Base-by-base conservation (phyloP, 2,113 vertebrate species). In the Calidris pygmaea region DNA sequence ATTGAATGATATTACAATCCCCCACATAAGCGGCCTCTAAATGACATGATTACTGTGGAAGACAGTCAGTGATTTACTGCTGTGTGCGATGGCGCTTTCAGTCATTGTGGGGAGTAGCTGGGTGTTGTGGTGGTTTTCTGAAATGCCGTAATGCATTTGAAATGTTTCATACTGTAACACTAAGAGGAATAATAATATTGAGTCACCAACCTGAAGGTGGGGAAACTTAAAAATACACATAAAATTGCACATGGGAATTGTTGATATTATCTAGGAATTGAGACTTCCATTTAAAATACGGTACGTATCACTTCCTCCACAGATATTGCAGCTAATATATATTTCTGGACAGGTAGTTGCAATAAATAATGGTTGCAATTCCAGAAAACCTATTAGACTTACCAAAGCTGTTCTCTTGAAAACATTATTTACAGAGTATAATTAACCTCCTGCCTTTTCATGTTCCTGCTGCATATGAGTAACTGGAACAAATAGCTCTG, bases 391-490 rank as follows among this genome's bases (percentile, higher is more conserved):
- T 88, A 30, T 83, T 91, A 71, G 21, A 29, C 35, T 88, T 63
- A 86, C 47, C 34, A 71, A 81, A 88, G 29, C 68, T 81, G 37
- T 87, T 88, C 52, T 77, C 47, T 71, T 70, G 50, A 88, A 96
- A 91, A 83, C 5, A 4, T 76, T 75, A 81, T 95, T 96, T 96
- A 37, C 37, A 48, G 37, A 71, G 37, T 35, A 55, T 81, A 90
- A 94, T 92, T 91, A 94, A 66, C 82, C 63, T 85, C 37, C 67
- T 88, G 78, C 50, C 81, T 94, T 94, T 91, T 87, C 45, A 17
- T 58, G 41, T 93, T 96, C 50, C 55, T 77, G 17, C 63, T 93
- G n/a, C 34, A 43, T 55, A 47, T 0, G 4, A 93, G 50, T 71
- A 74, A 74, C 37, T 94, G 68, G 84, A 86, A 88, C 21, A 67